Percentiles rank a stretch among this genome's conserved stretches.
phyloP scores from a whole-genome alignment of 2,888 invertebrate species.

The Buathra laborator region DNA sequence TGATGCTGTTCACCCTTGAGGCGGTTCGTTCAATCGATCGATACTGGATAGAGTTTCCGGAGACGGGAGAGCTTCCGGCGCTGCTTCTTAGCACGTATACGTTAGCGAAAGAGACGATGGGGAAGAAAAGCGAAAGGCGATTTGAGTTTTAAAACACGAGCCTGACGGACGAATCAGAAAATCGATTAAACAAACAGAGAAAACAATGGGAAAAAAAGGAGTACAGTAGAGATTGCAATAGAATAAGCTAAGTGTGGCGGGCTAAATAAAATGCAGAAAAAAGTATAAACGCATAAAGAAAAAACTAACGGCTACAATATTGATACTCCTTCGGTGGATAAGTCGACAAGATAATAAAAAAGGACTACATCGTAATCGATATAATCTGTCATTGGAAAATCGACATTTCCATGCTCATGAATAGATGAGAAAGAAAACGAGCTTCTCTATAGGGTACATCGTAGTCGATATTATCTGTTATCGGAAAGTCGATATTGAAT shows the following conservation, averaged over 20 bases:
- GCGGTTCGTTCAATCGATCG: conserved; percentile 29
- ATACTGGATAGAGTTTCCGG: conserved; percentile 27
- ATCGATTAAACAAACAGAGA: not conserved
- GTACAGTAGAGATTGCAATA: not conserved
- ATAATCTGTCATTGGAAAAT: conserved; percentile 16
- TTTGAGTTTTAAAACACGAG: conserved; percentile 1
- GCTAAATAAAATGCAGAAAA: not conserved
- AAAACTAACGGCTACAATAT: not conserved
- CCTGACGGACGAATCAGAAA: not conserved
- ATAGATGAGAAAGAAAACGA: not conserved
- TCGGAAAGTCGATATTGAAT: not conserved
- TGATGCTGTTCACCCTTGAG: not conserved
- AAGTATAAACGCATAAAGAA: not conserved
- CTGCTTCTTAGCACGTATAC: conserved; percentile 17
- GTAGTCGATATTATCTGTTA: not conserved
- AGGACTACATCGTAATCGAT: not conserved
- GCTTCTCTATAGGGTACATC: not conserved
- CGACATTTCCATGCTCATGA: not conserved
- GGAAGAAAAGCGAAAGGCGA: not conserved
- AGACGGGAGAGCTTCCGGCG: conserved; percentile 20
- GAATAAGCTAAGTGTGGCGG: not conserved
- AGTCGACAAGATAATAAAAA: not conserved
- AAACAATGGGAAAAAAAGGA: not conserved
- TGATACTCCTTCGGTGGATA: not conserved
- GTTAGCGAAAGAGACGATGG: conserved; percentile 21